These are phyloP conservation scores for Bovichtus variegatus DNA, from an alignment of 2,797 vertebrate species.

Conservation along the genomic window DNA sequence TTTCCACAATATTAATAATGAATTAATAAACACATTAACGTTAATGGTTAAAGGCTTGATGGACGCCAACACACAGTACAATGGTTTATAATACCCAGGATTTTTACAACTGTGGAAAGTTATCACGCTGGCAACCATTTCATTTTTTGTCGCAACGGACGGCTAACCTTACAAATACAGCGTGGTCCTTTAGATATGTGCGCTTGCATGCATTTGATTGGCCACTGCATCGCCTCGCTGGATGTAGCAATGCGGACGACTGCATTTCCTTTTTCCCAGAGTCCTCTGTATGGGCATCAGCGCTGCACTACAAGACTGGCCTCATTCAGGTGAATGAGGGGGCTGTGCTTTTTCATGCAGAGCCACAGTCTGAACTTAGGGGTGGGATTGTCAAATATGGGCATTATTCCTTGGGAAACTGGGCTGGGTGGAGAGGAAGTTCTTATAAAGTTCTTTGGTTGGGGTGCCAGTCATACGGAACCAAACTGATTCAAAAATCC, in stretches of 20 bases:
- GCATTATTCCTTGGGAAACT: not conserved
- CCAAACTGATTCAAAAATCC: conserved; percentile 5
- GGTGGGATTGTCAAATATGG: not conserved
- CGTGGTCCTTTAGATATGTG: not conserved
- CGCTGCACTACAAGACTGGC: not conserved
- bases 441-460: not conserved
- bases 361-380: not conserved
- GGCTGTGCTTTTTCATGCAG: not conserved
- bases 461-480: not conserved
- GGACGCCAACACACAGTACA: not conserved
- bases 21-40: no score
- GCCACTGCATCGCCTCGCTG: not conserved
- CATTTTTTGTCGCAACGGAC: no score
- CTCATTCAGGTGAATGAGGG: conserved; percentile 1
- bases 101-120: no score
- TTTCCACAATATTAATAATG: no score
- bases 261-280: not conserved
- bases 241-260: not conserved
- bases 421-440: not conserved
- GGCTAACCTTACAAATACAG: conserved; percentile 19
- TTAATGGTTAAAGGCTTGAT: not conserved
- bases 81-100: not conserved
- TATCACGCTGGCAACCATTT: no score
- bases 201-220: not conserved
- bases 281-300: not conserved